Evolutionary conservation across 2,888 invertebrate species (phyloP), one percentile per base, ranked within the genome.

Genomic region (Bursaphelenchus okinawaensis): DNA sequence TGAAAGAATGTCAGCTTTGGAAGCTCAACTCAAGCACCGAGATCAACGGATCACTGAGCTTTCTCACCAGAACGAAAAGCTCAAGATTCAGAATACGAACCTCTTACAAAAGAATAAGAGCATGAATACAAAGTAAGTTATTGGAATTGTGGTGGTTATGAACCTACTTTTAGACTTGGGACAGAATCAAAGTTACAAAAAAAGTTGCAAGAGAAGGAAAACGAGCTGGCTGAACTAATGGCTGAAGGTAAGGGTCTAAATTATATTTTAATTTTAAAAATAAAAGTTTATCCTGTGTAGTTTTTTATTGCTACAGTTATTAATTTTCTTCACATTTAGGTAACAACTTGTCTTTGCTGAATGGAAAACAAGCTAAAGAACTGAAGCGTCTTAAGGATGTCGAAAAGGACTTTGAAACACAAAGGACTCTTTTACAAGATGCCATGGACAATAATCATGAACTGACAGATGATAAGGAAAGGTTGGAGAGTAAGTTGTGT

Each of bases 301-400:
- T n/a, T n/a, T n/a, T n/a, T n/a, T n/a, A n/a, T n/a, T n/a, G n/a
- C n/a, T n/a, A n/a, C 40, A 40, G 6, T 3, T 40, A n/a, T 12
- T 1, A 40, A 40, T 40, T 40, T 12, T 16, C 12, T 40, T 16
- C n/a, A 16, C 52, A 54, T 71, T 55, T 24, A 71, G 71, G 73
- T 9, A 70, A 73, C 58, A 68, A 66, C 26, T 62, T 74, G 8
- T 75, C 74, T 1, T 69, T 71, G 22, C 69, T 72, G 40, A 74
- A 69, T 31, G 77, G 71, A 8, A 74, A 76, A 55, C 77, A 77
- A 52, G 68, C 77, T 12, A 70, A 70, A 51, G 77, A 77, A 24
- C 23, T 59, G 60, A 59, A 59, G 51, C 16, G 60, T 9, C 27
- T 59, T 9, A 31, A 50, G n/a, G 60, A 59, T 9, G 40, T 59